These are phyloP conservation scores for Mercenaria mercenaria DNA, from an alignment of 1,140 invertebrate genomes.

Conservation along the genomic window DNA sequence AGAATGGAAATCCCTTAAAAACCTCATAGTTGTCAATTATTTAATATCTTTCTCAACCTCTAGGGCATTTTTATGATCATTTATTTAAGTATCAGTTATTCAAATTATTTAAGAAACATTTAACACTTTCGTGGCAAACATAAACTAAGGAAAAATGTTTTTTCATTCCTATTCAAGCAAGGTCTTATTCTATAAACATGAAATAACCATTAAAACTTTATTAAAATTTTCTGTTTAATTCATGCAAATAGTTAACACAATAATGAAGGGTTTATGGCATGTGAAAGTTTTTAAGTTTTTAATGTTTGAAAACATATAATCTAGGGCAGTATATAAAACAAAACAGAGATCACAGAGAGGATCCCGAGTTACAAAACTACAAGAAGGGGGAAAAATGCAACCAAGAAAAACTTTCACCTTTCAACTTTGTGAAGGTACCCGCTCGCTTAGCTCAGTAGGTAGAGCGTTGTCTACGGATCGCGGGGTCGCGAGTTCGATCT, in stretches of 20 bases:
- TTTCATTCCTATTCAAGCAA: background rate
- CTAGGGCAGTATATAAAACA: too few relatives aligned
- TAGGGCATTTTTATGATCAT: slow-evolving; percentile 23
- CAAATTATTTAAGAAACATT: slow-evolving; percentile 44
- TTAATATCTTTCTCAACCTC: slow-evolving; percentile 21
- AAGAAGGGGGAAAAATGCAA: too few relatives aligned
- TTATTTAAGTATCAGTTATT: slow-evolving; percentile 21
- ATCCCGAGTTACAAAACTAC: too few relatives aligned
- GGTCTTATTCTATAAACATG: background rate
- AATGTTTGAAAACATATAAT: too few relatives aligned
- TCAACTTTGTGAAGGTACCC: too few relatives aligned
- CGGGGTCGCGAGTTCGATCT: too few relatives aligned
- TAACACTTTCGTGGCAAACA: background rate
- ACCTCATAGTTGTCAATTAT: slow-evolving; percentile 11
- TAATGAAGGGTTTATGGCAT: too few relatives aligned
- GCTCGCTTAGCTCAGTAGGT: too few relatives aligned
- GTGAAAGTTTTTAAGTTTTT: too few relatives aligned
- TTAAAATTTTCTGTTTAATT: slow-evolving; percentile 7
- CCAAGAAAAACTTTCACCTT: too few relatives aligned
- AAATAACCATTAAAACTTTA: background rate
- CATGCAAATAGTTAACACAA: background rate
- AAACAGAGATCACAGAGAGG: too few relatives aligned
- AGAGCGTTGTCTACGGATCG: too few relatives aligned
- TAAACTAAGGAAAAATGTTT: background rate
- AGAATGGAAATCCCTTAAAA: background rate